These are phyloP conservation scores for Melanotaenia trifasciata DNA, from an alignment of 2,797 vertebrate genomes.

Conservation along the genomic window DNA sequence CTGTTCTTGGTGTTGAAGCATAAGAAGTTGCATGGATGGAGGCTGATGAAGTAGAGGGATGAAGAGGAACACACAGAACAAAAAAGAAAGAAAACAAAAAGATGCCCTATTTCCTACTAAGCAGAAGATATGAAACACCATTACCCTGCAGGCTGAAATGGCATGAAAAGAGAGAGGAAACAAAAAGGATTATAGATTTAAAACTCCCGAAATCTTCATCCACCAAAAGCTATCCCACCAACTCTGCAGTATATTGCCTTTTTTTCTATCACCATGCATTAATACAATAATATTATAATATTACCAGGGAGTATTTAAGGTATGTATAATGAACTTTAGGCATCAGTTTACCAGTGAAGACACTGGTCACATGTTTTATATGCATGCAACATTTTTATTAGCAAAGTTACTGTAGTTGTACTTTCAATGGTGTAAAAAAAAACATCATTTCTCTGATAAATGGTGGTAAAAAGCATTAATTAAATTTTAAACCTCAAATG, in stretches of 20 bases:
- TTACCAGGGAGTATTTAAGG: not conserved
- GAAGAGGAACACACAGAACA: not conserved
- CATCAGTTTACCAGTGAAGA: not conserved
- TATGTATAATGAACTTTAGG: not conserved
- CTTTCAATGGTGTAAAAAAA: too few species aligned
- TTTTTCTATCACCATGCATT: not conserved
- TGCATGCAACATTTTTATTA: not conserved
- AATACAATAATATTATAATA: not conserved
- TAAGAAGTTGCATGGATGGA: slow-evolving; percentile 19
- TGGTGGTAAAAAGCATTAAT: too few species aligned
- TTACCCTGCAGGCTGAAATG: not conserved
- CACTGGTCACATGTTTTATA: not conserved
- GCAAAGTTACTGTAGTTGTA: too few species aligned
- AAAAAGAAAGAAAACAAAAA: not conserved
- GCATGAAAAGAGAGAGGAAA: not conserved
- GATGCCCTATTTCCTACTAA: slow-evolving; percentile 21
- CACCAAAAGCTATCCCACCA: too few species aligned
- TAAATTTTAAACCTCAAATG: too few species aligned
- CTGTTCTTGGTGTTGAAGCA: slow-evolving; percentile 14
- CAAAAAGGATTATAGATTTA: not conserved
- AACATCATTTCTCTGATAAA: too few species aligned
- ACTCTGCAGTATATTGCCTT: not conserved
- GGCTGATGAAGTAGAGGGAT: not conserved
- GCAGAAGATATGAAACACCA: slow-evolving; percentile 21
- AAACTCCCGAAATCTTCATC: too few species aligned